Base-by-base conservation (phyloP, 2,888 invertebrate genomes). In the Zele albiditarsus region DNA sequence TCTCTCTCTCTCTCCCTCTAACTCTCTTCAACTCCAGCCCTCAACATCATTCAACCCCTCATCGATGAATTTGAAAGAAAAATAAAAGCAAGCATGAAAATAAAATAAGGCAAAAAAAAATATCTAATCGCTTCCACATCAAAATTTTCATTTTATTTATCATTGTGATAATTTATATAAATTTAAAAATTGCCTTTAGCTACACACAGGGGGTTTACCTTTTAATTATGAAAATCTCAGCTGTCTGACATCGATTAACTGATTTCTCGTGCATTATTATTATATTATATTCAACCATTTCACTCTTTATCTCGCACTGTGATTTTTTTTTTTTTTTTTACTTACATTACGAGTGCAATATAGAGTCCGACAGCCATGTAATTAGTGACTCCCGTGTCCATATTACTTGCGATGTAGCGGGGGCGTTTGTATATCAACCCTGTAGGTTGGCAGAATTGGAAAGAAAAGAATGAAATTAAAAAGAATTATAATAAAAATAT, bases 341-440 rank as follows among this genome's bases (percentile, higher is more conserved):
- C 20, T 20, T n/a, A 3, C n/a, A n/a, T 20, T 38, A n/a, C 23
- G 12, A 27, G 63, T 33, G 63, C 38, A 57, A 57, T 58, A 38
- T 27, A 46, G 14, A 10, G 20, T 58, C 16, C 49, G 71, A 71
- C 71, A 75, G 71, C 38, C 62, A 27, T 67, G n/a, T 65, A 71
- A 75, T 75, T 75, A 75, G 66, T 60, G 60, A 75, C 71, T 75
- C 67, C 62, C 53, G 60, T 28, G 33, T 25, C 63, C 38, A 16
- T 38, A 16, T 62, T 31, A 42, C 16, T 53, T 42, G 53, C 16
- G 66, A 66, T 42, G 12, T 33, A 31, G 28, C 23, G 31, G 66
- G 25, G 75, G 71, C 71, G 71, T 42, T 75, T 53, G 31, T 28
- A 58, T 31, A 63, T 60, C 66, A 71, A 63, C 74, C 69, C 69